Conservation (phyloP, 1,140 invertebrate genomes). For the Bombus difficillimus region DNA sequence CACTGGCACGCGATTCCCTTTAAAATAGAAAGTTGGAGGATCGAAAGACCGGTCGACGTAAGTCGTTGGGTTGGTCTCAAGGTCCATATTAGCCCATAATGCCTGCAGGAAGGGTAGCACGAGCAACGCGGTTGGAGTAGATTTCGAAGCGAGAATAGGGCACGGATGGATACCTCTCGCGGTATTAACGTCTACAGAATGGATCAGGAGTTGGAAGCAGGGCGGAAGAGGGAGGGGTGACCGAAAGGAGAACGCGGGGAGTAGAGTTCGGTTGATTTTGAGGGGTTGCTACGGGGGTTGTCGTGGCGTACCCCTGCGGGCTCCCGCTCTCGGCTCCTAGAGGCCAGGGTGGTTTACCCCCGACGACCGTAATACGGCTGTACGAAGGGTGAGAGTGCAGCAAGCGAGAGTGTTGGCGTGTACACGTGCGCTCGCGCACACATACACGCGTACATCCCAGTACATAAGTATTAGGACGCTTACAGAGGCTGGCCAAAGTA, state of each 20-base stretch:
- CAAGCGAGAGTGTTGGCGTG: conserved; percentile 17
- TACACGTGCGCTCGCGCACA: background rate
- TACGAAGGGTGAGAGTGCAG: conserved; percentile 70
- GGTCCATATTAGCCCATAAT: conserved; percentile 36
- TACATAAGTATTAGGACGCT: too few species aligned
- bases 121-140: conserved; percentile 25
- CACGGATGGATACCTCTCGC: conserved; percentile 57
- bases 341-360: conserved; percentile 81
- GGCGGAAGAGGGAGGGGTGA: conserved; percentile 34
- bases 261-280: conserved; percentile 81
- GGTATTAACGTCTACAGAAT: conserved; percentile 69
- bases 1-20: background rate
- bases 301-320: conserved; percentile 83
- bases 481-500: too few species aligned
- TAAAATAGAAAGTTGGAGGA: background rate
- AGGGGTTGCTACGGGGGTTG: conserved; percentile 83
- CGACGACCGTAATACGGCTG: conserved; percentile 79
- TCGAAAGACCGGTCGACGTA: background rate
- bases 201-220: conserved; percentile 55
- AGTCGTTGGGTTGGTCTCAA: background rate
- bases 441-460: background rate
- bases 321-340: conserved; percentile 77
- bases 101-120: conserved; percentile 1
- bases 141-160: conserved; percentile 49
- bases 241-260: conserved; percentile 56